Evolutionary conservation across 2,888 invertebrate genomes (phyloP).

Genomic region (Lordiphosa andalusiaca): DNA sequence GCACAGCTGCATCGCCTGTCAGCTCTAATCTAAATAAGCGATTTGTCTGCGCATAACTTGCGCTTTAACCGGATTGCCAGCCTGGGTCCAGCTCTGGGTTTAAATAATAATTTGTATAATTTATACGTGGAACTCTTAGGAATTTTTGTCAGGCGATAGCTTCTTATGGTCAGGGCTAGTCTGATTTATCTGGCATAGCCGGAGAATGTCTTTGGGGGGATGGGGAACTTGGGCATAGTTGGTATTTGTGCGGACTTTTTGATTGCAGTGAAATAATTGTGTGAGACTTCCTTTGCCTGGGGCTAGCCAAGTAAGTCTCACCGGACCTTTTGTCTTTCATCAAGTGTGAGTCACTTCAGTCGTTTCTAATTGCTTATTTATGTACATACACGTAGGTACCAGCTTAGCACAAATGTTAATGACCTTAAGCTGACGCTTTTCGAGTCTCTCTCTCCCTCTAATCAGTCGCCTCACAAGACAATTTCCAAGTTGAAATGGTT

Average conservation of each 20-base stretch:
- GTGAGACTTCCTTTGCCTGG: no score
- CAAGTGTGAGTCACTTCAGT: constrained; percentile 1
- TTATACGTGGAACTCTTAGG: constrained; percentile 49
- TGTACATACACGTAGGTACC: constrained; percentile 8
- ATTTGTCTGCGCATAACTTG: constrained; percentile 66
- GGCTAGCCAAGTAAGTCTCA: no score
- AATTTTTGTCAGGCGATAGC: constrained; percentile 48
- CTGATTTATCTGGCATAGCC: constrained; percentile 28
- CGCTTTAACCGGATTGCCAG: constrained; percentile 38
- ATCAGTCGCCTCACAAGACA: background rate
- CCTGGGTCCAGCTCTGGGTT: constrained; percentile 16
- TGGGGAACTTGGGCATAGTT: constrained; percentile 24
- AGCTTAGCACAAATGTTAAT: constrained; percentile 44
- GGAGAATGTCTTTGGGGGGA: constrained; percentile 16
- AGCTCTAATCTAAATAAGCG: constrained; percentile 68
- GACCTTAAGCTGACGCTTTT: constrained; percentile 35
- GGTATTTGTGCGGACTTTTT: constrained; percentile 10
- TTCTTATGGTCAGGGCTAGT: constrained; percentile 38
- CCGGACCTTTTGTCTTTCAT: constrained; percentile 10
- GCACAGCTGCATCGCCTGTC: constrained; percentile 41
- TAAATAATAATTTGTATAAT: constrained; percentile 73
- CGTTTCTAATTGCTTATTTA: constrained; percentile 47
- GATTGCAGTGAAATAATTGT: constrained; percentile 28
- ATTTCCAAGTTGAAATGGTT: constrained; percentile 5
- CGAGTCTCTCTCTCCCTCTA: background rate